Conservation (phyloP, 2,113 vertebrate genomes). For the Hemiprocne comata region DNA sequence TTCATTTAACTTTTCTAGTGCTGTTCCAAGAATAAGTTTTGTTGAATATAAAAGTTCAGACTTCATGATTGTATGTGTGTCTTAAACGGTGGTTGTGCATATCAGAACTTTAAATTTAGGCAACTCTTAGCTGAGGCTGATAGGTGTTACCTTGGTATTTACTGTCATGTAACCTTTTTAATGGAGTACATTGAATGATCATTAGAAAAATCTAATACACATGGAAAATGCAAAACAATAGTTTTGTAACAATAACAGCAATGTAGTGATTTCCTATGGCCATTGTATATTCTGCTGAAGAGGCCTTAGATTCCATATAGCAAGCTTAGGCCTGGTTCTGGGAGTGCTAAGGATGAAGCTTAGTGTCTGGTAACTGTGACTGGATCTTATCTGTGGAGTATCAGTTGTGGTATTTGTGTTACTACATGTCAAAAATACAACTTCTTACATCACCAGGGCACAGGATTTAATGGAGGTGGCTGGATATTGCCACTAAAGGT, state of each 20-base stretch:
- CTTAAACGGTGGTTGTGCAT: neutral
- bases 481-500: neutral
- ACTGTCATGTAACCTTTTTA: neutral
- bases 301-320: neutral
- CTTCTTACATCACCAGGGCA: neutral
- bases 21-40: neutral
- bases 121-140: neutral
- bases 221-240: neutral
- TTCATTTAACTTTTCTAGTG: neutral
- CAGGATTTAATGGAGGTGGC: neutral
- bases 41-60: neutral
- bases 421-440: rapidly evolving
- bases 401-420: neutral
- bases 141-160: neutral
- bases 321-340: neutral
- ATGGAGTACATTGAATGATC: neutral
- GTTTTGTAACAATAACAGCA: neutral
- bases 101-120: neutral
- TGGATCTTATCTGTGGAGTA: neutral
- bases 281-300: neutral
- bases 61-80: neutral
- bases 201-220: neutral
- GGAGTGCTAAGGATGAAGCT: neutral
- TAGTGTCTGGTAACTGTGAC: neutral
- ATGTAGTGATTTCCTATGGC: neutral